Conservation (phyloP, 1,140 invertebrate genomes). For the Sarcophaga bullata region DNA sequence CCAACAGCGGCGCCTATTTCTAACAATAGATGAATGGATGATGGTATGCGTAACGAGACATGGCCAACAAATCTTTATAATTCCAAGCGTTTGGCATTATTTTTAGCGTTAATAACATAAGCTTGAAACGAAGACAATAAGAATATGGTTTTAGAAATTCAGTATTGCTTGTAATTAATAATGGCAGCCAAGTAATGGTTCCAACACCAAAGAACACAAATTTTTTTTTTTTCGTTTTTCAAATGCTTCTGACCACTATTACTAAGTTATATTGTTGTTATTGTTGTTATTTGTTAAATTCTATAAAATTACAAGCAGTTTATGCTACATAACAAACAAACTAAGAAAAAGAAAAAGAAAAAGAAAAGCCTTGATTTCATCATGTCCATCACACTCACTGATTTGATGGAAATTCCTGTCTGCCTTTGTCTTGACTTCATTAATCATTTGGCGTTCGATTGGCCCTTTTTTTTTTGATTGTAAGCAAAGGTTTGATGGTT, state of each 20-base stretch:
- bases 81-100: background rate
- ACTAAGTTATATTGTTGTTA: constrained; percentile 14
- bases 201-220: background rate
- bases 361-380: background rate
- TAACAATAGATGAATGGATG: constrained; percentile 49
- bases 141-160: too few relatives aligned
- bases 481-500: too few relatives aligned
- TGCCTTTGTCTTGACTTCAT: constrained; percentile 32
- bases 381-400: background rate
- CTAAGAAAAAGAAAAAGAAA: too few relatives aligned
- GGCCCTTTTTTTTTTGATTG: too few relatives aligned
- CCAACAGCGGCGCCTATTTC: constrained; percentile 63
- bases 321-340: background rate
- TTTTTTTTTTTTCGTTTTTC: background rate
- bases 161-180: constrained; percentile 10
- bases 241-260: constrained; percentile 27
- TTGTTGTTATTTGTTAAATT: background rate
- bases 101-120: background rate
- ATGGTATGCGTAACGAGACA: background rate
- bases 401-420: constrained; percentile 9
- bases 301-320: constrained; percentile 23
- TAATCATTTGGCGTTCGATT: constrained; percentile 25
- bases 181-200: background rate
- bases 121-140: background rate
- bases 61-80: background rate